Base-by-base conservation (phyloP, 2,888 invertebrate genomes). In the Cosmia trapezina region DNA sequence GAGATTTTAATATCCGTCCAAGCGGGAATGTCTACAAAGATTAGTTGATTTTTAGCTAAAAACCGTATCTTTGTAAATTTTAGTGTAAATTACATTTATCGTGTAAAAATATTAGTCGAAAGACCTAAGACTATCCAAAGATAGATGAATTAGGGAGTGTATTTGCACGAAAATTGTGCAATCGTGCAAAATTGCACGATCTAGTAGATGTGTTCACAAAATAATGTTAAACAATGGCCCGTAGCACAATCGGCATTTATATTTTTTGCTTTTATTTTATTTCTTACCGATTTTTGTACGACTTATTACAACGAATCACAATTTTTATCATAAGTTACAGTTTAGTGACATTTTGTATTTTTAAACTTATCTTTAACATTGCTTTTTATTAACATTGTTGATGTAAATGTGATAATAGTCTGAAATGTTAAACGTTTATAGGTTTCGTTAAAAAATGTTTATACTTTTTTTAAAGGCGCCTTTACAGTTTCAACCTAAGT, bases 1-100 rank as follows among this genome's bases (percentile, higher is more conserved):
- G 90, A 90, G 88, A 89, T 88, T 91, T 90, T 92, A 89, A 91
- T 90, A 90, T 94, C 94, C 95, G 95, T 95, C 95, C 95, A 95
- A 89, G 91, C 94, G 94, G 95, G 93, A 91, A 91, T 90, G 85
- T 90, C 88, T 91, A 86, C 80, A 89, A 89, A 88, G 88, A 87
- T 87, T 91, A 90, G 89, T 91, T 91, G 87, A 89, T 87, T 91
- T 91, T 90, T 87, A 87, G 72, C 77, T 83, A 87, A 88, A 86
- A 88, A 86, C 87, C 87, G 88, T 85, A 82, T 86, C 85, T 91
- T 85, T 90, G 87, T 92, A 92, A 89, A 91, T 83, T 82, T 88
- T 91, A 91, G 88, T 89, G 87, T 92, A 91, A 87, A 91, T 86
- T 89, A 88, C 86, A 88, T 84, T 71, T 81, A 81, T 82, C 69